Evolutionary conservation across 2,888 invertebrate species (phyloP), one percentile per base, ranked within the genome.

Genomic region (Ellobium chinense): DNA sequence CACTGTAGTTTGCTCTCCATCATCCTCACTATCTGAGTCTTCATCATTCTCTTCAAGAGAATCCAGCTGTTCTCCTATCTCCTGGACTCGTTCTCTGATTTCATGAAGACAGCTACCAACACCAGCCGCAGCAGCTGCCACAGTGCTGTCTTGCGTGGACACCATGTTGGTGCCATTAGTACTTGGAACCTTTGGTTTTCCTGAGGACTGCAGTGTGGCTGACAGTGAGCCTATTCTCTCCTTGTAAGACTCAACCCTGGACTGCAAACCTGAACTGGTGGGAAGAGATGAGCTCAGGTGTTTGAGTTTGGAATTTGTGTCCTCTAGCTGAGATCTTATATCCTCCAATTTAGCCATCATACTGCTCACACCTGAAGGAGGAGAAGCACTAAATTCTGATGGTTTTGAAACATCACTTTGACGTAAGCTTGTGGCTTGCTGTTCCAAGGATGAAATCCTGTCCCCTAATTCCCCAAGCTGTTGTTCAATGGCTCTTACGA

Each of bases 11-110:
- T 82, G 79, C 54, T 85, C 84, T 24, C 70, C 78, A 1, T 85
- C 85, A 46, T 86, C 87, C 81, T 90, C 89, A 62, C 88, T 86
- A 84, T 88, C 88, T 5, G 88, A 80, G 66, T 87, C 87, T 81
- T 89, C 89, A 82, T 86, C 87, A 66, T 87, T 87, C 73, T 88
- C 86, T 21, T 88, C 86, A 29, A 88, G 69, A 58, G 82, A 82
- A 81, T 87, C 85, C 39, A 85, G 81, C 76, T 79, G 84, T 69
- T 85, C 85, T 29, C 84, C 83, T 4, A 85, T 82, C 73, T 83
- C 83, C 68, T 78, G 81, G 29, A 90, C 78, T 62, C 87, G 87
- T 31, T 87, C 87, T 66, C 85, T 86, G 37, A 90, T 80, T 72
- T 88, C 86, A 29, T 82, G 82, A 29, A 90, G 82, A 86, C 89